Evolutionary conservation across 2,113 vertebrate species (phyloP).

Genomic region (Urocitellus parryii): DNA sequence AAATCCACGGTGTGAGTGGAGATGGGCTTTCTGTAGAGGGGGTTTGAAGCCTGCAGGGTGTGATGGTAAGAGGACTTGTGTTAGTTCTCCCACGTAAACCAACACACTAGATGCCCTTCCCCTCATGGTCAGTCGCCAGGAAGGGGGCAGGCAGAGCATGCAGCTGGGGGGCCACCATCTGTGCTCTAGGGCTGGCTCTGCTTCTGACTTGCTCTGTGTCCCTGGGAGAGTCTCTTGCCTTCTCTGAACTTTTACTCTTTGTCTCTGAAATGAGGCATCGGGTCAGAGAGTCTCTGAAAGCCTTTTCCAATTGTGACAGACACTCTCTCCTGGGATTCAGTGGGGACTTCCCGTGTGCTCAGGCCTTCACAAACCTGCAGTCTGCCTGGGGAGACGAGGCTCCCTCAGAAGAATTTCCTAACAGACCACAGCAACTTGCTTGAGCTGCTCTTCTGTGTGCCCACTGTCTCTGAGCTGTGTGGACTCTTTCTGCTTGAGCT

Average conservation of each 20-base stretch:
- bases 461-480: background rate
- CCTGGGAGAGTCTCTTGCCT: background rate
- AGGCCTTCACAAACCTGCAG: background rate
- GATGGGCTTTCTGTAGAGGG: conserved; percentile 96
- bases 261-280: background rate
- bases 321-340: background rate
- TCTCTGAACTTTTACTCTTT: background rate
- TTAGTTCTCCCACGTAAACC: background rate
- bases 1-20: conserved; percentile 92
- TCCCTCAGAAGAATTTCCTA: rapidly evolving
- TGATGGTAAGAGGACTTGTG: background rate
- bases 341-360: background rate
- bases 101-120: background rate
- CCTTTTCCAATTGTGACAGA: background rate
- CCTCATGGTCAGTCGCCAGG: background rate
- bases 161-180: rapidly evolving
- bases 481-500: background rate
- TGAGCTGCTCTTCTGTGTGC: background rate
- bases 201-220: background rate
- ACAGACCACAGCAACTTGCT: rapidly evolving
- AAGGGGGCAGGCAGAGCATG: rapidly evolving
- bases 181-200: no score
- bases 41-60: conserved; percentile 93
- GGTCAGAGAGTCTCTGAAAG: background rate
- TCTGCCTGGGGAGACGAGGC: background rate